Evolutionary conservation across 2,888 invertebrate genomes (phyloP).

Genomic region (Encarsia formosa): DNA sequence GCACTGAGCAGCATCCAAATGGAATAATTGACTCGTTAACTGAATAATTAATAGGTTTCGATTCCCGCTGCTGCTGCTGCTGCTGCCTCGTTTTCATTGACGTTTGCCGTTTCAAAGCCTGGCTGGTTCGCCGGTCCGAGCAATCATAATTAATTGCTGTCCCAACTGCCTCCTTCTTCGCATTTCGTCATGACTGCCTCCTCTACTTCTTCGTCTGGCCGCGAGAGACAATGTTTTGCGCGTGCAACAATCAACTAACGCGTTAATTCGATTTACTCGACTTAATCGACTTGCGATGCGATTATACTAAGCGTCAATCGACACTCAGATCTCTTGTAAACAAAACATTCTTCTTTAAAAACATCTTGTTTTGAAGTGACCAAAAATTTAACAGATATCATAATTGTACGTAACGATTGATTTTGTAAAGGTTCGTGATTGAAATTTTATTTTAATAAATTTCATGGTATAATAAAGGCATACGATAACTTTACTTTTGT

Average conservation of each 20-base stretch:
- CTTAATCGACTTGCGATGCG: neutral
- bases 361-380: too few species aligned
- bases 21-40: constrained; percentile 21
- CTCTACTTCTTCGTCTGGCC: neutral
- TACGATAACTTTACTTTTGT: too few species aligned
- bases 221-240: neutral
- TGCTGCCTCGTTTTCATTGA: constrained; percentile 4
- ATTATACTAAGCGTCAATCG: neutral
- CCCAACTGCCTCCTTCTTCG: neutral
- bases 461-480: too few species aligned
- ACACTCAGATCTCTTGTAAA: too few species aligned
- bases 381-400: too few species aligned
- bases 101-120: too few species aligned
- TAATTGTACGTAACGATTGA: too few species aligned
- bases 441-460: too few species aligned
- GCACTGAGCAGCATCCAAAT: constrained; percentile 2
- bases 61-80: neutral
- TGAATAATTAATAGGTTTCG: constrained; percentile 23
- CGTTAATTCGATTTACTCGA: neutral
- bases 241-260: neutral
- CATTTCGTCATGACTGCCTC: neutral
- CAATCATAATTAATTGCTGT: constrained; percentile 11
- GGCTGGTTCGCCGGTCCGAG: neutral
- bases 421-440: too few species aligned
- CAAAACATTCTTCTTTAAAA: too few species aligned